Evolutionary conservation across 2,113 vertebrate species (phyloP), one percentile per base, ranked within the genome.

Genomic region (Pelecanoides urinatrix): DNA sequence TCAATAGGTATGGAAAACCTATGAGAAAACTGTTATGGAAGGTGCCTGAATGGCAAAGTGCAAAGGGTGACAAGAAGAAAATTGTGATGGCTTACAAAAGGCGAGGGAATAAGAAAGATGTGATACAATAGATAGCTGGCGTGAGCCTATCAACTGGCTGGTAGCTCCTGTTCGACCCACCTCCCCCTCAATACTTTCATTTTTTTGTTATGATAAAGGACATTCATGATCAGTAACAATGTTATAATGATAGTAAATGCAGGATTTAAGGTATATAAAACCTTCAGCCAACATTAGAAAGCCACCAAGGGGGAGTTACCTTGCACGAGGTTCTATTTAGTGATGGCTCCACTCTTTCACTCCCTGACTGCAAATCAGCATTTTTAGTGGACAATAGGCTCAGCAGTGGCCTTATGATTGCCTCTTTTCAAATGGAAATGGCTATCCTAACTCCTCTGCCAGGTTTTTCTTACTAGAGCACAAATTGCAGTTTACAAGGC

Each of bases 381-480:
- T 98, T 98, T 98, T 98, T 97, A 97, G 97, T 98, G 99, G 99
- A 99, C 99, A 99, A 99, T 99, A 99, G 99, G 98, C 98, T 99
- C 99, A 99, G 99, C 99, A 98, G 99, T 98, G 98, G 98, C 98
- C 99, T 98, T 98, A 98, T 99, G 99, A 99, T 99, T 99, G 99
- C 99, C 98, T 99, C 99, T 98, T 99, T 99, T 99, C 99, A 99
- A 98, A 99, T 99, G 99, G 99, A 99, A 99, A 99, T 99, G 98
- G 98, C 94, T 97, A 99, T 98, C 98, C 98, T 98, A 98, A 98
- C 99, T 99, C 99, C 98, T 99, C 98, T 99, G 99, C 98, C 98
- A 99, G 98, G 98, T 98, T 98, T 99, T 98, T 98, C 99, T 99
- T 98, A 99, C 98, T 98, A 98, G 98, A 98, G 98, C 98, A 99